Percentiles rank a stretch among this genome's conserved stretches.
Conservation (phyloP, 2,888 invertebrate species). For the Perizoma affinitatum region DNA sequence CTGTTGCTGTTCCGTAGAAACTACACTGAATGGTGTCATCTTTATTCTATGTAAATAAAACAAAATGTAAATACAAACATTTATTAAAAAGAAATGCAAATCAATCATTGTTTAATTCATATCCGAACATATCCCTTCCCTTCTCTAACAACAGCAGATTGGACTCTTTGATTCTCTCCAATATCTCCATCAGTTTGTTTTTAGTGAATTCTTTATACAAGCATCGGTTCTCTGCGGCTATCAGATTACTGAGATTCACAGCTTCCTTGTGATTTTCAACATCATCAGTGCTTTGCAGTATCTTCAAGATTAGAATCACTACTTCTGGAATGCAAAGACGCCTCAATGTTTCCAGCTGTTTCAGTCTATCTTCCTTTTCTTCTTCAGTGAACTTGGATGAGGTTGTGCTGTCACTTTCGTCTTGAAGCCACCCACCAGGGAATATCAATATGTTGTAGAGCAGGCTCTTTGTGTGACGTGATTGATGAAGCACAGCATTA, state of each 20-base stretch:
- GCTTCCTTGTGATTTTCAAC: slow-evolving; percentile 89
- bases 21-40: slow-evolving; percentile 27
- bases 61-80: slow-evolving; percentile 56
- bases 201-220: slow-evolving; percentile 93
- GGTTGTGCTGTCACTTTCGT: slow-evolving; percentile 83
- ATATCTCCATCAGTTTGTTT: slow-evolving; percentile 89
- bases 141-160: slow-evolving; percentile 89
- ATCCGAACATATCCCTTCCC: slow-evolving; percentile 93
- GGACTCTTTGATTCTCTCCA: slow-evolving; percentile 91
- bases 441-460: slow-evolving; percentile 95
- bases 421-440: slow-evolving; percentile 95
- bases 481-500: slow-evolving; percentile 87
- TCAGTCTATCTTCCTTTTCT: slow-evolving; percentile 81
- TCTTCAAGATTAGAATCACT: slow-evolving; percentile 89
- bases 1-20: slow-evolving; percentile 66
- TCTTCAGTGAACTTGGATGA: slow-evolving; percentile 73
- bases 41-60: slow-evolving; percentile 45
- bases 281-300: slow-evolving; percentile 90
- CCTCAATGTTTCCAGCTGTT: slow-evolving; percentile 90
- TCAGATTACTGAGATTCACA: slow-evolving; percentile 89
- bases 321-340: slow-evolving; percentile 94
- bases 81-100: slow-evolving; percentile 52
- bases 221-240: slow-evolving; percentile 91
- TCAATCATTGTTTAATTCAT: slow-evolving; percentile 71
- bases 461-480: slow-evolving; percentile 89